Percentiles rank a stretch among this genome's conserved stretches.
phyloP scores from a whole-genome alignment of 2,888 invertebrate species.

The Lasius platythorax region DNA sequence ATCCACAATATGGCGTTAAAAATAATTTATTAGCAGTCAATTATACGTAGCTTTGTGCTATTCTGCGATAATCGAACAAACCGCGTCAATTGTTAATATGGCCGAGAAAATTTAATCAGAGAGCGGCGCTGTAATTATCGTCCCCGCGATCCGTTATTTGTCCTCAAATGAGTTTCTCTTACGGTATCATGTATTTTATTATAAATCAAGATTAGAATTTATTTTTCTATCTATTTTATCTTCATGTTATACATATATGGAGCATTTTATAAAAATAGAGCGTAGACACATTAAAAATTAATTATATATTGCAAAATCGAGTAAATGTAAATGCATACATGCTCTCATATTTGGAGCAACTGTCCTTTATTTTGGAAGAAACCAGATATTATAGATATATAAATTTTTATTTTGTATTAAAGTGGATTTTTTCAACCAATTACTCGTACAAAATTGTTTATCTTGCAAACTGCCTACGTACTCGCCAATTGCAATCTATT shows the following conservation, averaged over 20 bases:
- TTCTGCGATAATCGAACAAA: slow-evolving; percentile 54
- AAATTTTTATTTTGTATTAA: slow-evolving; percentile 38
- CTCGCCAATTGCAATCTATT: slow-evolving; percentile 43
- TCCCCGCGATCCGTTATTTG: slow-evolving; percentile 47
- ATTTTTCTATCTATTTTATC: background rate
- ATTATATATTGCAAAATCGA: background rate
- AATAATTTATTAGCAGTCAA: slow-evolving; percentile 65
- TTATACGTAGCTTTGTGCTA: slow-evolving; percentile 48
- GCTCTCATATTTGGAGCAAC: background rate
- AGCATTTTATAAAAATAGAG: background rate
- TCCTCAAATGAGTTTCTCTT: background rate
- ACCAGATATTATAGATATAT: slow-evolving; percentile 17
- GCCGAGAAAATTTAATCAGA: slow-evolving; percentile 59
- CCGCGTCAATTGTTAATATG: slow-evolving; percentile 56
- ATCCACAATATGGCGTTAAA: slow-evolving; percentile 51
- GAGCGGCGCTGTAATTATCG: slow-evolving; percentile 38
- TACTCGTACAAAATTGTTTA: slow-evolving; percentile 34
- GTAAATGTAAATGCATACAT: background rate
- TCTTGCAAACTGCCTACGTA: slow-evolving; percentile 29
- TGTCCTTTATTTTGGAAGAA: slow-evolving; percentile 16
- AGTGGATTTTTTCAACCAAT: slow-evolving; percentile 45
- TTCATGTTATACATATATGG: background rate
- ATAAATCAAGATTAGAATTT: background rate
- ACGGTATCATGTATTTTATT: background rate
- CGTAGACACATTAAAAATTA: background rate